Base-by-base conservation (phyloP, 2,113 vertebrate species). In the Salvelinus alpinus region DNA sequence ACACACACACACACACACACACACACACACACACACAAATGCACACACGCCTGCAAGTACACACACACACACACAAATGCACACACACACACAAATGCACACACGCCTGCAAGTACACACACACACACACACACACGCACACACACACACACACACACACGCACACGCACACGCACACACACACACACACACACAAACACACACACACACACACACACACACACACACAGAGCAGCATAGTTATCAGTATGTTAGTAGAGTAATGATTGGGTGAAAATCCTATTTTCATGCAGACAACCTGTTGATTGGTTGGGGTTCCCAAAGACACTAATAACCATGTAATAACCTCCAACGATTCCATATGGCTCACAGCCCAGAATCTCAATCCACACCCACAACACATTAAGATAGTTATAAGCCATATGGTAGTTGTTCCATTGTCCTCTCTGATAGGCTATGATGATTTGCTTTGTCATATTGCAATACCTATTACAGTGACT, bases 301-400 rank as follows among this genome's bases (percentile, higher is more conserved):
- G 77, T 82, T 71, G 77, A 71, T 74, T 38, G 20, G 57, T 9
- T n/a, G 73, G 14, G 22, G 70, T 54, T 57, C n/a, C 11, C 18
- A 62, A 62, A 64, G 5, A 75, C 7, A 70, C 8, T 38, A 38
- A 38, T 8, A 60, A 29, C 34, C 14, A 3, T 34, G 64, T 82
- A 76, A 73, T 76, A 74, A 76, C 66, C 74, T 79, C 64, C 60
- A 82, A 38, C 57, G 66, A 82, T 70, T 73, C 51, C 22, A 44
- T 51, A 16, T 79, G 77, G 65, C 74, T 31, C 25, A 48, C 24
- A 70, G 68, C 81, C 77, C 65, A 73, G 77, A 77, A 68, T 65
- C 71, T 77, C 77, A 47, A 18, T 22, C 47, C 27, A 29, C 48
- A 14, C 16, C 12, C 48, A 51, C 48, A 1, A 13, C 6, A 48